These are phyloP conservation scores for Wasmannia auropunctata DNA, from an alignment of 1,140 invertebrate species.

Conservation along the genomic window DNA sequence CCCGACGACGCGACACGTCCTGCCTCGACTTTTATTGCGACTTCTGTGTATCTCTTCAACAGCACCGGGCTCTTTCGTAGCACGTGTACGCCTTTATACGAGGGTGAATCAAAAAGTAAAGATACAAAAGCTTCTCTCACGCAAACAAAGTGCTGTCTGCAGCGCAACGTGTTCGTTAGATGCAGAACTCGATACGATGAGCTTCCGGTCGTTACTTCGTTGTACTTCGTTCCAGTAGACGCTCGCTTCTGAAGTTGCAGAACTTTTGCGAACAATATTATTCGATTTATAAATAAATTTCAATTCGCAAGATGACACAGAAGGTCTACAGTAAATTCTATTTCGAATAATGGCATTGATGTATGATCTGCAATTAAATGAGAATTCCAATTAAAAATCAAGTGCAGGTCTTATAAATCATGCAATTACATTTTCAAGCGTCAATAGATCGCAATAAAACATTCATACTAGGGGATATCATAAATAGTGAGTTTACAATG, in stretches of 20 bases:
- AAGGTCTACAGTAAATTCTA: background rate
- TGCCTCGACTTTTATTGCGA: slow-evolving; percentile 43
- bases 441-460: background rate
- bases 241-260: background rate
- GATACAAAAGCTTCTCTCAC: background rate
- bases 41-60: slow-evolving; percentile 25
- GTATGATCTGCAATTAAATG: background rate
- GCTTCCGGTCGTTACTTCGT: background rate
- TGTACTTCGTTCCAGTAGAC: background rate
- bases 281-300: background rate
- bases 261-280: background rate
- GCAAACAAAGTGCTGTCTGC: background rate
- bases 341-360: background rate
- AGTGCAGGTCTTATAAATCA: background rate
- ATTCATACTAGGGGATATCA: background rate
- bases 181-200: background rate
- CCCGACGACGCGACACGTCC: background rate
- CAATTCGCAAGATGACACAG: background rate
- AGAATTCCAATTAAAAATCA: background rate
- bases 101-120: slow-evolving; percentile 8
- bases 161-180: background rate
- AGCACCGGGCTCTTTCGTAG: background rate
- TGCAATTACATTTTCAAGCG: background rate
- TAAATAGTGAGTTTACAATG: background rate
- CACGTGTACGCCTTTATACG: slow-evolving; percentile 14